A percentile compares a stretch with the other conserved stretches of the same genome.
Evolutionary conservation across 2,113 vertebrate genomes (phyloP).

Genomic region (Trogon melanurus): DNA sequence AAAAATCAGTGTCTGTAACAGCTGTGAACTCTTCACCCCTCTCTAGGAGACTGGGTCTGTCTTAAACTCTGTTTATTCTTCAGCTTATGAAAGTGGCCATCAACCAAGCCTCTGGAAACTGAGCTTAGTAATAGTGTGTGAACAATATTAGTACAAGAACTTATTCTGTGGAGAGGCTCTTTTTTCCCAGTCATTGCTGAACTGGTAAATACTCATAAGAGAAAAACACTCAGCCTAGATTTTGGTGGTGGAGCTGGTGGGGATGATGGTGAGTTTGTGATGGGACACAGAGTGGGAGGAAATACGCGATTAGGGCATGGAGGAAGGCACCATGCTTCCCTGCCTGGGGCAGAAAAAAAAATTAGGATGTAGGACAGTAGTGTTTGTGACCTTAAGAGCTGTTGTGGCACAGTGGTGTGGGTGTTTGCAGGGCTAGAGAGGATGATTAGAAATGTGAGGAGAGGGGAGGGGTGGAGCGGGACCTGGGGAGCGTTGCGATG

Average conservation of each 20-base stretch:
- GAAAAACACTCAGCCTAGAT: not conserved
- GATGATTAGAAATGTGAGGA: not conserved
- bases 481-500: not conserved
- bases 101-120: not conserved
- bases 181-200: not conserved
- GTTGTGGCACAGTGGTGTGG: not conserved
- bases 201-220: not conserved
- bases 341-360: not conserved
- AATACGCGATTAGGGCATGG: accelerated
- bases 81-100: not conserved
- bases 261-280: not conserved
- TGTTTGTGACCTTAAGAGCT: not conserved
- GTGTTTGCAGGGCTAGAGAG: not conserved
- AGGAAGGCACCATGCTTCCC: not conserved
- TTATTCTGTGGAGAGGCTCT: not conserved
- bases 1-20: constrained; percentile 7
- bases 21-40: constrained; percentile 43
- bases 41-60: not conserved
- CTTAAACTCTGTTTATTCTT: constrained; percentile 42
- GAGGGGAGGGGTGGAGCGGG: not conserved
- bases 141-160: not conserved
- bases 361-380: not conserved
- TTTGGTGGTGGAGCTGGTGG: not conserved
- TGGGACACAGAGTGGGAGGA: not conserved
- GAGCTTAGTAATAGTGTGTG: not conserved